Conservation (phyloP, 2,113 vertebrate species). For the Cynopterus brachyotis region DNA sequence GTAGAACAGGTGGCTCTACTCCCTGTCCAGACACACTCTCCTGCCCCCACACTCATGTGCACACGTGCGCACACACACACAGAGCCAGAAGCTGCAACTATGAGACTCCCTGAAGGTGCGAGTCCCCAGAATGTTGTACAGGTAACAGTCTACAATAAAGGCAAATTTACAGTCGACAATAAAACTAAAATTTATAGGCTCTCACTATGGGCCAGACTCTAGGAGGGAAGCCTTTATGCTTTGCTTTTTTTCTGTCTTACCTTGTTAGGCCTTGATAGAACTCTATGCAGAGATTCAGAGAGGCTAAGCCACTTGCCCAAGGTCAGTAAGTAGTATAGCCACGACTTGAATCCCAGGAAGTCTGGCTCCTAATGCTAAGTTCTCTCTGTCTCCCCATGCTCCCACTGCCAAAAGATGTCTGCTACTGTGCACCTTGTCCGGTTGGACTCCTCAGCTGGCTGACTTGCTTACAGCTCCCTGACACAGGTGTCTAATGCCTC, state of each 20-base stretch:
- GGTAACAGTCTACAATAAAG: not conserved
- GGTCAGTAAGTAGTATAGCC: not conserved
- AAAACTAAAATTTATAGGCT: not conserved
- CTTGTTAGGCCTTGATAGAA: not conserved
- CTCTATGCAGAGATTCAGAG: not conserved
- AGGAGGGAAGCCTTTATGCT: not conserved
- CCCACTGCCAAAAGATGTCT: not conserved
- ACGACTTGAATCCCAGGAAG: not conserved
- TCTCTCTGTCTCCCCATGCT: not conserved
- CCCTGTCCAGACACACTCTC: not conserved
- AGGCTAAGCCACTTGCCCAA: not conserved
- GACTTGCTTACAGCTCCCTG: not conserved
- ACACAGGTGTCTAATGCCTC: not conserved
- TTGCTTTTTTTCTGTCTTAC: not conserved
- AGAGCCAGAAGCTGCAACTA: not conserved
- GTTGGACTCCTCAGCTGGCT: not conserved
- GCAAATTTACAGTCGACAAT: no score
- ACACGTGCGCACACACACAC: not conserved
- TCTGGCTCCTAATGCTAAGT: not conserved
- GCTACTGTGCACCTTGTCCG: not conserved
- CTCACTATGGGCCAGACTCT: not conserved
- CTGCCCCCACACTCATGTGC: not conserved
- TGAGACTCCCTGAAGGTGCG: not conserved
- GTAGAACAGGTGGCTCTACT: not conserved
- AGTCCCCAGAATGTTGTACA: not conserved